Conservation (phyloP, 2,797 vertebrate species). For the Octomys mimax region DNA sequence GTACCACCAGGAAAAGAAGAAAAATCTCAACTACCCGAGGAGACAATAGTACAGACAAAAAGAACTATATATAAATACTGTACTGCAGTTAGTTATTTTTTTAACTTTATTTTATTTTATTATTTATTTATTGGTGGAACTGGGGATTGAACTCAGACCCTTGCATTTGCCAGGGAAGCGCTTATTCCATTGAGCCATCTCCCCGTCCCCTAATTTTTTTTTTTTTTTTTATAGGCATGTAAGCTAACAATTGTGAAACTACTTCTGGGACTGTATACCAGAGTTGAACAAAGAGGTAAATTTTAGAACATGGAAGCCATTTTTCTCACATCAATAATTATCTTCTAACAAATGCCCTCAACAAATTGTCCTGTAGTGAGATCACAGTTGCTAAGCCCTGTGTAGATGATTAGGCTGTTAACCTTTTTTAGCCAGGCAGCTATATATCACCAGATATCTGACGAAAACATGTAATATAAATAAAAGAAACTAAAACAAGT, state of each 20-base stretch:
- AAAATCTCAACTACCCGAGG: neutral
- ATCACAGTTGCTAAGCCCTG: neutral
- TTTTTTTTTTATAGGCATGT: neutral
- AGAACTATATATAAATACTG: neutral
- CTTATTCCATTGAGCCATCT: too few relatives aligned
- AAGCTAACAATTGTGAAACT: constrained; percentile 5
- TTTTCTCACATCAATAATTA: neutral
- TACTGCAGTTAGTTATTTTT: neutral
- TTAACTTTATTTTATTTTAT: too few relatives aligned
- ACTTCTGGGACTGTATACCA: neutral
- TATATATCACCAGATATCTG: neutral
- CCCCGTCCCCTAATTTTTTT: too few relatives aligned
- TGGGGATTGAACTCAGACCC: too few relatives aligned
- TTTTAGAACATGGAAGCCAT: neutral
- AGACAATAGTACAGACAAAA: neutral
- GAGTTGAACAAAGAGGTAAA: neutral
- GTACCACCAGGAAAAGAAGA: too few relatives aligned
- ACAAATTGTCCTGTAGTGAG: neutral
- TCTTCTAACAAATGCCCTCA: neutral
- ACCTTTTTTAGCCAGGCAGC: neutral
- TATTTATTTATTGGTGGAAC: too few relatives aligned
- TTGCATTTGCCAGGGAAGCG: too few relatives aligned
- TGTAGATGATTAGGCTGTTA: neutral
- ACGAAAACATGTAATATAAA: neutral
- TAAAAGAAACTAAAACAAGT: neutral